Evolutionary conservation across 1,140 invertebrate genomes (phyloP).

Genomic region (Drosophila pandora): DNA sequence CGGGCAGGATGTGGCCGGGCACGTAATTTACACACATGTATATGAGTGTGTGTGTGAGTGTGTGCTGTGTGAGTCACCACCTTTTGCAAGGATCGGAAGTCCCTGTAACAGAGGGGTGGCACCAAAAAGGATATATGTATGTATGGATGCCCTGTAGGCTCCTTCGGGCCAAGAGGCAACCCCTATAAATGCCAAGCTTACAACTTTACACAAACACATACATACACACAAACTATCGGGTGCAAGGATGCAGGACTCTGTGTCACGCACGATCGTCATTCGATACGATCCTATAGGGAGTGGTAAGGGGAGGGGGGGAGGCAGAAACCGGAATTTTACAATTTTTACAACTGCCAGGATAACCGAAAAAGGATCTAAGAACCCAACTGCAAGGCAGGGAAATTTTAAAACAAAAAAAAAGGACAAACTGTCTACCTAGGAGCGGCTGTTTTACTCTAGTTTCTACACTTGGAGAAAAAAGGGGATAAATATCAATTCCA

Average conservation of each 20-base stretch:
- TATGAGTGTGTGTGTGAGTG: background rate
- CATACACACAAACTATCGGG: too few relatives aligned
- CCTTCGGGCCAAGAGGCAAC: slow-evolving; percentile 40
- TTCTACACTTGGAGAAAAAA: slow-evolving; percentile 16
- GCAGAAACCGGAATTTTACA: slow-evolving; percentile 70
- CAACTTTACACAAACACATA: slow-evolving; percentile 35
- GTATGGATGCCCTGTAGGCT: slow-evolving; percentile 14
- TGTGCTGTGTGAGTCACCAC: slow-evolving; percentile 9
- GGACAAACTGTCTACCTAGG: slow-evolving; percentile 25
- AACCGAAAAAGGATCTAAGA: slow-evolving; percentile 8
- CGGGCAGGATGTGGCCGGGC: slow-evolving; percentile 65
- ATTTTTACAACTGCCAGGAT: slow-evolving; percentile 49
- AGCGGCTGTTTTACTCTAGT: slow-evolving; percentile 19
- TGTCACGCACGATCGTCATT: slow-evolving; percentile 75
- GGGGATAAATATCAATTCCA: background rate
- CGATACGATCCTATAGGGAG: slow-evolving; percentile 37
- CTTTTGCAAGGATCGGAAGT: slow-evolving; percentile 36
- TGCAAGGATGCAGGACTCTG: slow-evolving; percentile 16
- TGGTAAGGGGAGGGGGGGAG: background rate
- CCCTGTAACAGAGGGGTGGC: slow-evolving; percentile 60
- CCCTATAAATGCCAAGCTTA: slow-evolving; percentile 76
- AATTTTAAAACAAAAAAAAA: slow-evolving; percentile 3
- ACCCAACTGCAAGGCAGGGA: slow-evolving; percentile 13
- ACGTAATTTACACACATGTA: slow-evolving; percentile 38
- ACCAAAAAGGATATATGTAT: slow-evolving; percentile 2